Percentiles rank a stretch among this genome's conserved stretches.
phyloP scores from a whole-genome alignment of 2,113 vertebrate species.

The Dendrocopos noguchii region DNA sequence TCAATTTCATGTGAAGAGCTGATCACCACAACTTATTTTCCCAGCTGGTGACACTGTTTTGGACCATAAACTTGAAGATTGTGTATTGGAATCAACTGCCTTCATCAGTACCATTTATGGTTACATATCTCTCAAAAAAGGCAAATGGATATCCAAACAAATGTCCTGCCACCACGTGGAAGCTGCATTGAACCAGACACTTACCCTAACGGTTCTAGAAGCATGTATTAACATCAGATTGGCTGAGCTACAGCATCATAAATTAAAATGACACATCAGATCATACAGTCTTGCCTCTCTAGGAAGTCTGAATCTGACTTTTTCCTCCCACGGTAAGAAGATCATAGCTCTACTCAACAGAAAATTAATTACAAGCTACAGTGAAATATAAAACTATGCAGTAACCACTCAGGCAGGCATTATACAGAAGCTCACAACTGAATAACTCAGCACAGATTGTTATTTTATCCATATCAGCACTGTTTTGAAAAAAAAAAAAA shows the following conservation, averaged over 20 bases:
- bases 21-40: neutral
- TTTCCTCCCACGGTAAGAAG: neutral
- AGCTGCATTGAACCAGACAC: neutral
- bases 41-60: neutral
- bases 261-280: neutral
- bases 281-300: neutral
- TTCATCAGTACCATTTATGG: neutral
- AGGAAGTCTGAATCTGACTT: neutral
- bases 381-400: neutral
- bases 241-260: neutral
- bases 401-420: neutral
- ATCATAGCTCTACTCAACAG: neutral
- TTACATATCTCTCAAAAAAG: neutral
- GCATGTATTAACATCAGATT: neutral
- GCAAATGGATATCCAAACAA: neutral
- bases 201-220: neutral
- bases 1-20: neutral
- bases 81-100: neutral
- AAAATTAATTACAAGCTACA: neutral
- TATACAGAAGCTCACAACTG: neutral
- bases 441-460: neutral
- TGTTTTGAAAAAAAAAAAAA: neutral
- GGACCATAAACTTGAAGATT: neutral
- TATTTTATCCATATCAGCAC: neutral
- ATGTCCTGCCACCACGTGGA: neutral